These are phyloP conservation scores for Nyctereutes procyonoides DNA, from an alignment of 2,113 vertebrate genomes.

Conservation along the genomic window DNA sequence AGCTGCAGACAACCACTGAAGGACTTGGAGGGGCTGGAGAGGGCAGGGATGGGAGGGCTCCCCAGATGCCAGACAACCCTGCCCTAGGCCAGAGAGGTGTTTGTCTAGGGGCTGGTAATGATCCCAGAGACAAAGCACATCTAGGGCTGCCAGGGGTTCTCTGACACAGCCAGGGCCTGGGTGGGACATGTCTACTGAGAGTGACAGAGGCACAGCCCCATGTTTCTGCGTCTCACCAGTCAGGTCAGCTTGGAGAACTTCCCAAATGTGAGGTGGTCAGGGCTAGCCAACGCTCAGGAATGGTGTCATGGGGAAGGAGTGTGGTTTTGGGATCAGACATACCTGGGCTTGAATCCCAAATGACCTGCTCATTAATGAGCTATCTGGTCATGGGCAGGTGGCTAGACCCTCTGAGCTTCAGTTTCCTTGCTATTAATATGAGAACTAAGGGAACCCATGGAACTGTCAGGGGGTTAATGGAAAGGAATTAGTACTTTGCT, in stretches of 20 bases:
- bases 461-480: not conserved
- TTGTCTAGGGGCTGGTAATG: not conserved
- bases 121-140: not conserved
- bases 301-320: no score
- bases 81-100: not conserved
- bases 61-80: not conserved
- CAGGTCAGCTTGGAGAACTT: not conserved
- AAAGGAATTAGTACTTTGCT: not conserved
- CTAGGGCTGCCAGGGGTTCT: not conserved
- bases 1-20: not conserved
- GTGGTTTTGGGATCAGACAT: not conserved
- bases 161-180: not conserved
- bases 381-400: not conserved
- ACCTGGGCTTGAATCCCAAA: not conserved
- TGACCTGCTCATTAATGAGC: not conserved
- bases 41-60: not conserved
- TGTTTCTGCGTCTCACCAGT: not conserved
- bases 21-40: slow-evolving; percentile 22
- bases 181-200: rapidly evolving
- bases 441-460: not conserved
- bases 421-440: not conserved
- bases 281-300: not conserved
- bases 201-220: not conserved
- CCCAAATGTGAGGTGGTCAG: not conserved
- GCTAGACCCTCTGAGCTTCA: not conserved